These are phyloP conservation scores for Gallirallus australis DNA, from an alignment of 2,797 vertebrate genomes.

Conservation along the genomic window DNA sequence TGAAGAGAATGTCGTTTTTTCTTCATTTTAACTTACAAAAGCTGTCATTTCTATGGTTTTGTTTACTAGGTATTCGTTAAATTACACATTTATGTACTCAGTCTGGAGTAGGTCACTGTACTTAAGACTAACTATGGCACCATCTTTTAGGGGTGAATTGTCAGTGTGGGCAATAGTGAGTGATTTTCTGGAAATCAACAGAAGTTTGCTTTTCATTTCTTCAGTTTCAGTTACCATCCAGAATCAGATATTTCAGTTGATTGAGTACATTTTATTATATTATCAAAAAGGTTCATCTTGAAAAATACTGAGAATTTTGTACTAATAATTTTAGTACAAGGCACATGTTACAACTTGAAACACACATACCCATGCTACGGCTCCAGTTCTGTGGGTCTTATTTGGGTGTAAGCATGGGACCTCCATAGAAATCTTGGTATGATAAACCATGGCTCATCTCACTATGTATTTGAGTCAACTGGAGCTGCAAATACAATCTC, in stretches of 20 bases:
- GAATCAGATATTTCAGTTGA: not conserved
- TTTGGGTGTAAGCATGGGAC: not conserved
- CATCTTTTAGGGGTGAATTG: not conserved
- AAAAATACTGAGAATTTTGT: not conserved
- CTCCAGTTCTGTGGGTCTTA: not conserved
- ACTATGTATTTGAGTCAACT: not conserved
- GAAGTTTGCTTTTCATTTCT: not conserved
- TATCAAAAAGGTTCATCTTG: not conserved
- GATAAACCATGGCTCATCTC: not conserved
- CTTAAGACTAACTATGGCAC: not conserved
- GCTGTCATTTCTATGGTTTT: not conserved
- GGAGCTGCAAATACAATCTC: not conserved
- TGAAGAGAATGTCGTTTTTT: rapidly evolving
- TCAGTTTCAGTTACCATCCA: not conserved
- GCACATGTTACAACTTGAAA: not conserved
- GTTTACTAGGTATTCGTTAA: not conserved
- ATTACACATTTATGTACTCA: not conserved
- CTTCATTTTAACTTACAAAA: not conserved
- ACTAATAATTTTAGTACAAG: not conserved
- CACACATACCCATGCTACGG: not conserved
- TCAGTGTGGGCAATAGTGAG: not conserved
- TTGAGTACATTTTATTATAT: not conserved
- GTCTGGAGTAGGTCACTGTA: not conserved
- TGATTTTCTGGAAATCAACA: not conserved
- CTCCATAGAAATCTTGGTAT: not conserved